Evolutionary conservation across 2,888 invertebrate species (phyloP).

Genomic region (Lochmaea capreae): DNA sequence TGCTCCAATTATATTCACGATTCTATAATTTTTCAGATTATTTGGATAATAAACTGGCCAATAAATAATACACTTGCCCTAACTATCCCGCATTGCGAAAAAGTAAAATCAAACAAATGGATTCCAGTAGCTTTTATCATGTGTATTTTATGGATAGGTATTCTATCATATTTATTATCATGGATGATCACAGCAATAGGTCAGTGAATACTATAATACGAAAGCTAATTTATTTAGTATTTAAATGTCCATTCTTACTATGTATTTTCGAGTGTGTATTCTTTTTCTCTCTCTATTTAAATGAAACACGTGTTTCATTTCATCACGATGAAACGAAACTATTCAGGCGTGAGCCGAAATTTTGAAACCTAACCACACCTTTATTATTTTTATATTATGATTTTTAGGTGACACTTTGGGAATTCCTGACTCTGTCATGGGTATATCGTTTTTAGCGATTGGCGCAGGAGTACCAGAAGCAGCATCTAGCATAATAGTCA

Average conservation of each 20-base stretch:
- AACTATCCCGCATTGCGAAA: constrained; percentile 21
- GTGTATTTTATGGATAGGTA: constrained; percentile 29
- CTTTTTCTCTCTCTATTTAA: too few species aligned
- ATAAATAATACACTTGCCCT: constrained; percentile 15
- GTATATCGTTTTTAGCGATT: constrained; percentile 29
- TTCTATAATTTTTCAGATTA: constrained; percentile 15
- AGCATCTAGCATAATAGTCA: constrained; percentile 26
- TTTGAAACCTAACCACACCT: too few species aligned
- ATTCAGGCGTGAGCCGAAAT: too few species aligned
- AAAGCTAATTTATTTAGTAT: too few species aligned
- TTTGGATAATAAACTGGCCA: constrained; percentile 27
- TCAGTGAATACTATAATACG: background rate
- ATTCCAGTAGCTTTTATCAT: constrained; percentile 18
- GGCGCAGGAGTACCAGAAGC: constrained; percentile 29
- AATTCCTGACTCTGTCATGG: constrained; percentile 30
- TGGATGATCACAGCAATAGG: constrained; percentile 30
- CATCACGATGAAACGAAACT: too few species aligned
- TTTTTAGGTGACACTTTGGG: constrained; percentile 18
- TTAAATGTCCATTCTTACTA: too few species aligned
- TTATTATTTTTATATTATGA: too few species aligned
- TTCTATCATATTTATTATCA: constrained; percentile 23
- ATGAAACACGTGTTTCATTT: too few species aligned
- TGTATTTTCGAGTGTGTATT: too few species aligned
- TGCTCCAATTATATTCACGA: too few species aligned
- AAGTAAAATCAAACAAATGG: constrained; percentile 25